phyloP scores from a whole-genome alignment of 2,113 vertebrate genomes.

The Callopanchax toddi region DNA sequence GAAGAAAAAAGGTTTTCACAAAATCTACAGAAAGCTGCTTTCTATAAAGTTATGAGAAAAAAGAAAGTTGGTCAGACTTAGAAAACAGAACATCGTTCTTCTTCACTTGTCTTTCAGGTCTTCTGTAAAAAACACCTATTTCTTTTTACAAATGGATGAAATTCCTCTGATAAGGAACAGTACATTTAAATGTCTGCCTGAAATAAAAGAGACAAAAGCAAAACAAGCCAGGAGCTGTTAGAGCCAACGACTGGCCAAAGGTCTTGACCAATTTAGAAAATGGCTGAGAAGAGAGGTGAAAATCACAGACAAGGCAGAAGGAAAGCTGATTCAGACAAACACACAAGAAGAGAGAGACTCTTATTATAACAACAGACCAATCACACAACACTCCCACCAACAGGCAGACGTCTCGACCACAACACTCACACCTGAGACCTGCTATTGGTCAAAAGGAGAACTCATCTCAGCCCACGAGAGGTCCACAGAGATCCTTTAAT shows the following conservation, averaged over 20 bases:
- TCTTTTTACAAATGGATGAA: too few species aligned
- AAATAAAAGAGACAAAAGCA: too few species aligned
- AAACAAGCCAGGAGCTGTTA: too few species aligned
- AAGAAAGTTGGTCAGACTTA: too few species aligned
- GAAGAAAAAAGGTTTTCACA: too few species aligned
- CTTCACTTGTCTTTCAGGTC: too few species aligned
- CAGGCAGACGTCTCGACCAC: conserved; percentile 89
- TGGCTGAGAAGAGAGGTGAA: conserved; percentile 66
- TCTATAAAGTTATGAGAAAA: too few species aligned
- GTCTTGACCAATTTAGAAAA: conserved; percentile 68
- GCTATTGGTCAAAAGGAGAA: conserved; percentile 80
- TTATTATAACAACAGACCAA: conserved; percentile 90
- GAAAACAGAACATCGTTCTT: too few species aligned
- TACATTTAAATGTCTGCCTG: too few species aligned
- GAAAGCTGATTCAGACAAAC: conserved; percentile 33
- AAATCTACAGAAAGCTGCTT: too few species aligned
- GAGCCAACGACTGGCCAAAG: conserved; percentile 6
- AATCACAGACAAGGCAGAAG: conserved; percentile 67
- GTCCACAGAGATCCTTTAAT: conserved; percentile 76
- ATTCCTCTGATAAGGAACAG: too few species aligned
- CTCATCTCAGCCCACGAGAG: conserved; percentile 89
- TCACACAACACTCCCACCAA: conserved; percentile 90
- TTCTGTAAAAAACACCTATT: too few species aligned
- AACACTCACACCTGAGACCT: conserved; percentile 94
- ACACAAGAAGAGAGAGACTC: conserved; percentile 37